phyloP scores from a whole-genome alignment of 2,113 vertebrate genomes.

The Neogale vison region DNA sequence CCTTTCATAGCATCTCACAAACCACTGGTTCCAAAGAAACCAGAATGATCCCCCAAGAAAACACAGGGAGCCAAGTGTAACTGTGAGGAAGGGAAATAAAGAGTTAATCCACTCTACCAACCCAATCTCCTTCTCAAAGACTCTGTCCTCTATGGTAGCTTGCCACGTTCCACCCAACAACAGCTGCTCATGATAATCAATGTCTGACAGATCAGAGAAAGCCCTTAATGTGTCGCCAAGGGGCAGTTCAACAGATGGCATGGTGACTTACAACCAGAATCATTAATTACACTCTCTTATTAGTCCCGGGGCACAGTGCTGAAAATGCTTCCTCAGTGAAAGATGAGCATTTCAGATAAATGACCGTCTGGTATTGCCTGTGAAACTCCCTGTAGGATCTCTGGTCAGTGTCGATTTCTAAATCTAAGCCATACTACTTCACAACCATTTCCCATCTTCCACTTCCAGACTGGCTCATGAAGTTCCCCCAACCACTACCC shows the following conservation, averaged over 20 bases:
- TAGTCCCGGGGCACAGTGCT: constrained; percentile 62
- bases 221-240: constrained; percentile 78
- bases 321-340: constrained; percentile 70
- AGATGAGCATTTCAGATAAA: constrained; percentile 66
- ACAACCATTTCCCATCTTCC: background rate
- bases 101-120: constrained; percentile 44
- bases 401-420: constrained; percentile 42
- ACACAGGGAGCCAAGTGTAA: background rate
- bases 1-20: background rate
- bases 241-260: constrained; percentile 84
- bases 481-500: background rate
- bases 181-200: constrained; percentile 80
- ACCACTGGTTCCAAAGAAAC: background rate
- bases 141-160: constrained; percentile 71
- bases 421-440: background rate
- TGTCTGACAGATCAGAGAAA: constrained; percentile 72
- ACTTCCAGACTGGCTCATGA: background rate
- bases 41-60: background rate
- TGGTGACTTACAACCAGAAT: constrained; percentile 82
- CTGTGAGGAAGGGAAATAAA: background rate
- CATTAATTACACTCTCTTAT: constrained; percentile 82
- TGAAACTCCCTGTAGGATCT: background rate
- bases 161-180: constrained; percentile 70
- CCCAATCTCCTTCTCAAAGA: constrained; percentile 77
- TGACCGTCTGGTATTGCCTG: constrained; percentile 64